Evolutionary conservation across 1,140 invertebrate genomes (phyloP), one percentile per base, ranked within the genome.

Genomic region (Drosophila mayri): DNA sequence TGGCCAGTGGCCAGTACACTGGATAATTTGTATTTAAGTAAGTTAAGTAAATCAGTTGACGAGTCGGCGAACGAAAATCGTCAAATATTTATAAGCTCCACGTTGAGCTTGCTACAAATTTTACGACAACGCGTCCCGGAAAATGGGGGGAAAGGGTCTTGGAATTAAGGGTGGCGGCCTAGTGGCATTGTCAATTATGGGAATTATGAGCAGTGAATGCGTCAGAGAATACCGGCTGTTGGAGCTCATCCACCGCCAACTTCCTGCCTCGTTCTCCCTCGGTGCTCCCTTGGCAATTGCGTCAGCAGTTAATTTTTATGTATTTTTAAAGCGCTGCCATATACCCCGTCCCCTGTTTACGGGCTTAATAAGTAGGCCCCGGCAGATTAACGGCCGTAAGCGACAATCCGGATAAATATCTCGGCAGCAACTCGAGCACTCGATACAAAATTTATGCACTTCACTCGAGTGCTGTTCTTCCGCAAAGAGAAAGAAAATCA

Each of bases 241-340:
- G 22, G 20, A 49, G 64, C 64, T 71, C 52, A 68, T 67, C 65
- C 63, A 66, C 60, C 61, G 25, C 43, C 64, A 59, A 58, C 49
- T 70, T 58, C 55, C 20, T 25, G 35, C 35, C 30, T 20, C 37
- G 14, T 40, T 20, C 41, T 5, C 38, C 44, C 11, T 12, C 4
- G 25, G 18, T n/a, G 4, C 22, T 68, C 75, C 75, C 65, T 44
- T 70, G 65, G 65, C 57, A 78, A 78, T 78, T 81, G 84, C 84
- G 85, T 90, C 85, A 84, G 84, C 76, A 84, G 76, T 88, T 88
- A 77, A 88, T 87, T 81, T 88, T 90, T 74, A 88, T 88, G 81
- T 90, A 74, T 90, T 83, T 87, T 87, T 87, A 88, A 87, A 84
- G 68, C 80, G 76, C 58, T 73, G 44, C 64, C 62, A 50, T 16